Percentiles rank a stretch among this genome's conserved stretches.
Evolutionary conservation across 2,113 vertebrate genomes (phyloP).

Genomic region (Takifugu flavidus): DNA sequence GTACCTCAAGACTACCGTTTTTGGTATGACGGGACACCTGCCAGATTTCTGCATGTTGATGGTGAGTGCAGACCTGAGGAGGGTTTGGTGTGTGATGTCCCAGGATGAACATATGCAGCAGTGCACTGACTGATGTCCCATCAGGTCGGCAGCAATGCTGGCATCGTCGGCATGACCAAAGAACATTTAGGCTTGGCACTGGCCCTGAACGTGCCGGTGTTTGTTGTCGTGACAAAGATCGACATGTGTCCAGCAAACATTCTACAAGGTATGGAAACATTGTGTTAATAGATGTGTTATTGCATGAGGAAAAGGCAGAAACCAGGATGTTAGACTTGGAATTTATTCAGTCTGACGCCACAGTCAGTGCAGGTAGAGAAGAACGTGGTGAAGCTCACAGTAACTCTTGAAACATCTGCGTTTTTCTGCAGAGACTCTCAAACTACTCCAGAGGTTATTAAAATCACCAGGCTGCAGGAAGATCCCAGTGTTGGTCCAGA

Average conservation of each 20-base stretch:
- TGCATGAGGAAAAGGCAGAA: no score
- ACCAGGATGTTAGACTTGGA: no score
- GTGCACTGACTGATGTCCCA: no score
- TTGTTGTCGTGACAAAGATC: constrained; percentile 98
- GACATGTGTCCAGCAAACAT: constrained; percentile 99
- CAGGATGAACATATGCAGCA: no score
- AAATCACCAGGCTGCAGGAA: constrained; percentile 98
- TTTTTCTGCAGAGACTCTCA: constrained; percentile 85
- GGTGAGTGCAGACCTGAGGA: constrained; percentile 73
- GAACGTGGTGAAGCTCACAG: no score
- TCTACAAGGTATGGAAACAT: constrained; percentile 82
- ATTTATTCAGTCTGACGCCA: no score
- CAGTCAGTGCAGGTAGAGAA: no score
- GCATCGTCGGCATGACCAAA: constrained; percentile 99
- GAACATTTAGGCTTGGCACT: constrained; percentile 94
- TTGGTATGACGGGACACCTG: constrained; percentile 96
- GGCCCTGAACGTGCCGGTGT: constrained; percentile 95
- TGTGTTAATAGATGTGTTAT: no score
- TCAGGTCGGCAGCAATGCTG: constrained; percentile 97
- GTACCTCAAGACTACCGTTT: constrained; percentile 97
- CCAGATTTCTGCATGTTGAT: constrained; percentile 99
- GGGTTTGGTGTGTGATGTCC: no score
- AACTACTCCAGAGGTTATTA: constrained; percentile 93
- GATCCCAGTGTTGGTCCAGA: constrained; percentile 96
- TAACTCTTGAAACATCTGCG: constrained; percentile 53